These are phyloP conservation scores for Pyrgilauda ruficollis DNA, from an alignment of 2,113 vertebrate species.

Conservation along the genomic window DNA sequence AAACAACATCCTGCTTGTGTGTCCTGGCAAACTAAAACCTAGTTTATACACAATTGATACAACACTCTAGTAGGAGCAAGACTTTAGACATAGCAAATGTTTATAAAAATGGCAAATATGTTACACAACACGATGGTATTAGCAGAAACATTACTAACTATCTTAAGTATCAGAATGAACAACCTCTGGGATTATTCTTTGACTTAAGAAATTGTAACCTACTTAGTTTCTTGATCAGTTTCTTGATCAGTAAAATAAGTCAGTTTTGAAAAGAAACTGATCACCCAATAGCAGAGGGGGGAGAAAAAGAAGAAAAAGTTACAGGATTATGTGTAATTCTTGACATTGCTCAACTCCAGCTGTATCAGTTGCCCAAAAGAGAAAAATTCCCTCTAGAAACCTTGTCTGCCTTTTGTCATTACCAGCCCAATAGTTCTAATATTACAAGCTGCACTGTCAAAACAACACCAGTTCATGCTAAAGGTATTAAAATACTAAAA, in stretches of 20 bases:
- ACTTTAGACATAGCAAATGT: not conserved
- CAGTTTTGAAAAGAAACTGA: not conserved
- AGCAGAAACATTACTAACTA: not conserved
- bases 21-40: not conserved
- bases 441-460: not conserved
- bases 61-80: not conserved
- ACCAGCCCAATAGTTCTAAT: not conserved
- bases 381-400: not conserved
- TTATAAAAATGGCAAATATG: not conserved
- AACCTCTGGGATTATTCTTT: not conserved
- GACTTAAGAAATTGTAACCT: not conserved
- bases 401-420: not conserved
- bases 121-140: not conserved
- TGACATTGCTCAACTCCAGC: not conserved
- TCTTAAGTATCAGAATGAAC: not conserved
- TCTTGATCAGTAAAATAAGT: not conserved
- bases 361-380: not conserved
- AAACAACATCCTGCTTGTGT: not conserved
- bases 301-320: not conserved
- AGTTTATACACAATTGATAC: not conserved
- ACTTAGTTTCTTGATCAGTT: not conserved
- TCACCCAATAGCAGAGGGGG: not conserved
- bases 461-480: not conserved
- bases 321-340: not conserved
- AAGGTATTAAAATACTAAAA: not conserved